These are phyloP conservation scores for Solenodon paradoxus DNA, from an alignment of 2,113 vertebrate genomes.

Conservation along the genomic window DNA sequence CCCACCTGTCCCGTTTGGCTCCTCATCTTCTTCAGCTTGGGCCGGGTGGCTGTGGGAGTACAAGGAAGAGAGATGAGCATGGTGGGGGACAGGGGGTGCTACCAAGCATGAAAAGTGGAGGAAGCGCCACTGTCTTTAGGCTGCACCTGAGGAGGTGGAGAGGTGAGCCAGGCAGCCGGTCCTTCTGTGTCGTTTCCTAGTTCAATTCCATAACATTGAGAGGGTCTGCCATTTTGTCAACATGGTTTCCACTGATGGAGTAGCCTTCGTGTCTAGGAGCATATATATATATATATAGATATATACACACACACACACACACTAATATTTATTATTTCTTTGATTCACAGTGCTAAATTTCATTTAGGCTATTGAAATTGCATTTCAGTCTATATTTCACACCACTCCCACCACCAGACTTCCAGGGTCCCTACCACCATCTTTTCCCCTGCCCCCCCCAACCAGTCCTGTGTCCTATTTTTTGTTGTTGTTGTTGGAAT, in stretches of 20 bases:
- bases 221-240: background rate
- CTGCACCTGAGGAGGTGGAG: background rate
- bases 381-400: too few species aligned
- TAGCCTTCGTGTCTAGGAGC: background rate
- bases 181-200: background rate
- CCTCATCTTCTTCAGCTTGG: constrained; percentile 94
- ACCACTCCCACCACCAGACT: too few species aligned
- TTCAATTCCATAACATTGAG: background rate
- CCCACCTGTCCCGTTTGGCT: constrained; percentile 91
- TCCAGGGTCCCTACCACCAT: too few species aligned
- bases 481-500: too few species aligned
- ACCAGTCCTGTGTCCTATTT: too few species aligned
- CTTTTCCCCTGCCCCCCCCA: too few species aligned
- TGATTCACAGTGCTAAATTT: too few species aligned
- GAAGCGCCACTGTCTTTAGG: background rate
- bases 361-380: too few species aligned
- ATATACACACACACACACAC: too few species aligned
- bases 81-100: background rate
- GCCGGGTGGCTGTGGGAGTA: constrained; percentile 84
- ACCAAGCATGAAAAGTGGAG: background rate
- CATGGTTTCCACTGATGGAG: background rate
- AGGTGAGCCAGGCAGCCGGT: background rate
- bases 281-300: too few species aligned
- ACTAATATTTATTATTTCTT: too few species aligned
- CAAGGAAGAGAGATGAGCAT: constrained; percentile 51